These are phyloP conservation scores for Rhogogaster chlorosoma DNA, from an alignment of 2,888 invertebrate genomes.

Conservation along the genomic window DNA sequence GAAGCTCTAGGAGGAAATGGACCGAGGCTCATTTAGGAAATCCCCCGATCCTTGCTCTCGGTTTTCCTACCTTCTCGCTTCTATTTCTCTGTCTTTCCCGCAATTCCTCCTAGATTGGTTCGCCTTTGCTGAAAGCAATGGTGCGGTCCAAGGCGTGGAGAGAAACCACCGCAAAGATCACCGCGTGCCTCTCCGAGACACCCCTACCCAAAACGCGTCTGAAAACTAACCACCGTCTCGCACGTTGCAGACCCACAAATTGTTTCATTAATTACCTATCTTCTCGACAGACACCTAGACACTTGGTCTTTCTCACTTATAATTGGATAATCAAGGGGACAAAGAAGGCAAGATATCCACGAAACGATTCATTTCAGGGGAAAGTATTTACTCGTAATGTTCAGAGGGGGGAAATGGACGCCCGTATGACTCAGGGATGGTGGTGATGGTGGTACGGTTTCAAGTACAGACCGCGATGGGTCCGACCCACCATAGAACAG, in stretches of 20 bases:
- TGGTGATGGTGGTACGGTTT: background rate
- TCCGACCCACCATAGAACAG: conserved; percentile 10
- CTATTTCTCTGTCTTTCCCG: conserved; percentile 1
- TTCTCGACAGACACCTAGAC: background rate
- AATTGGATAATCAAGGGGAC: background rate
- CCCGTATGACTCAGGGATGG: background rate
- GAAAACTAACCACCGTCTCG: background rate
- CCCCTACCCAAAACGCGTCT: background rate
- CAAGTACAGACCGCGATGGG: conserved; percentile 9
- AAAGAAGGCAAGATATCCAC: background rate
- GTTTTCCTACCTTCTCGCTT: background rate
- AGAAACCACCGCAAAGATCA: conserved; percentile 13
- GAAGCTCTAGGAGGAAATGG: conserved; percentile 39
- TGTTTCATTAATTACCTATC: background rate
- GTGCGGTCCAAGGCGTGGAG: background rate
- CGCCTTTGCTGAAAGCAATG: background rate
- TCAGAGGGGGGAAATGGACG: background rate
- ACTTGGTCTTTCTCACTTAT: background rate
- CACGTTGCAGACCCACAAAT: background rate
- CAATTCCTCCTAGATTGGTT: conserved; percentile 23
- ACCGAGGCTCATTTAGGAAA: conserved; percentile 47
- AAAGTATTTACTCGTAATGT: conserved; percentile 3
- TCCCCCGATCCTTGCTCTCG: conserved; percentile 38
- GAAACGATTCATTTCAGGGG: background rate
- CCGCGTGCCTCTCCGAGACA: background rate